Percentiles rank a stretch among this genome's conserved stretches.
phyloP scores from a whole-genome alignment of 2,888 invertebrate genomes.

The Ectemnius lituratus region DNA sequence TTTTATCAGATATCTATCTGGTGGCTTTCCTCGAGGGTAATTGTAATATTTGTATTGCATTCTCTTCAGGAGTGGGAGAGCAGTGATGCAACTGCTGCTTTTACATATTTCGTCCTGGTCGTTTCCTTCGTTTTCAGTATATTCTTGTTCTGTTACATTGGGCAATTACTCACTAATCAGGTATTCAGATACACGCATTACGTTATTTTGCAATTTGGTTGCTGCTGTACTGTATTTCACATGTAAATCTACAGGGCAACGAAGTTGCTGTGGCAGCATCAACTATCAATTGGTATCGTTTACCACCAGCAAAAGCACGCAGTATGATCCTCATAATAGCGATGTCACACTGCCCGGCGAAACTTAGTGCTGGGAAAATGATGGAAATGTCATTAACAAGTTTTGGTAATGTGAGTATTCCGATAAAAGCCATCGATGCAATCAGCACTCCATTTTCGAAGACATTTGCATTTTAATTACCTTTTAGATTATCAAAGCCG shows the following conservation, averaged over 20 bases:
- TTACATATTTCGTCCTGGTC: conserved; percentile 42
- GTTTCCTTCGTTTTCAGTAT: conserved; percentile 48
- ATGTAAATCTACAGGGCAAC: neutral
- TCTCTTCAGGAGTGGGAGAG: conserved; percentile 45
- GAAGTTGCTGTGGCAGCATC: conserved; percentile 7
- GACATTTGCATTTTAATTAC: neutral
- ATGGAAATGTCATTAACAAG: conserved; percentile 44
- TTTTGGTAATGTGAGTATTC: conserved; percentile 25
- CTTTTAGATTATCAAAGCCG: conserved; percentile 13
- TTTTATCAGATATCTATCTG: neutral
- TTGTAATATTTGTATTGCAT: neutral
- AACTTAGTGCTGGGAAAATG: conserved; percentile 53
- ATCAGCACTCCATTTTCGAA: too few species aligned
- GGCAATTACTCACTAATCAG: conserved; percentile 47
- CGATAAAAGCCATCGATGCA: too few species aligned
- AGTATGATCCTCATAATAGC: conserved; percentile 30
- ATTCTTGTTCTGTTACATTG: conserved; percentile 50
- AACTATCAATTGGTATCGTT: conserved; percentile 49
- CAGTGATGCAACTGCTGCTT: conserved; percentile 27
- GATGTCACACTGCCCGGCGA: conserved; percentile 33
- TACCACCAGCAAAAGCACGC: conserved; percentile 38
- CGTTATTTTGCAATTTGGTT: too few species aligned
- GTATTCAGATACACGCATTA: conserved; percentile 19
- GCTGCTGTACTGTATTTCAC: too few species aligned
- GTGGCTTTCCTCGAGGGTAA: neutral